Conservation (phyloP, 2,888 invertebrate species). For the Homarus gammarus region DNA sequence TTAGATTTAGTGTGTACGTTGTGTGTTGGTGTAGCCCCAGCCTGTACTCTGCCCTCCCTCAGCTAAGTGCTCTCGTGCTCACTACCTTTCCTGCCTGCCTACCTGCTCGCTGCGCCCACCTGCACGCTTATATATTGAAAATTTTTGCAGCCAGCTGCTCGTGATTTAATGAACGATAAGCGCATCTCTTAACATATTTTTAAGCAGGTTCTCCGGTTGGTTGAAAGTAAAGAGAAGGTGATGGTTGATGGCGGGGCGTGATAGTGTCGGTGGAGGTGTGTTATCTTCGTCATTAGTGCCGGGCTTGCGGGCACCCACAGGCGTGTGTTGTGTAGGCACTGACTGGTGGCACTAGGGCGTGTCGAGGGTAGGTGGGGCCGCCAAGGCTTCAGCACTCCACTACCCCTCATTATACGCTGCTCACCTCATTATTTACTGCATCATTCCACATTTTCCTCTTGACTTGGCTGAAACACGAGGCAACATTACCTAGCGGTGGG, state of each 20-base stretch:
- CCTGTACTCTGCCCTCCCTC: too few species aligned
- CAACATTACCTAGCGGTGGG: not conserved
- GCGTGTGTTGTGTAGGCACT: not conserved
- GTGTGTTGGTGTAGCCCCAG: too few species aligned
- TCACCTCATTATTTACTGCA: not conserved
- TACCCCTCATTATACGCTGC: not conserved
- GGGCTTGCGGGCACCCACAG: conserved; percentile 6
- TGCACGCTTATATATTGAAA: not conserved
- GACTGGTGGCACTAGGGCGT: conserved; percentile 11
- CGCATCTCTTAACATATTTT: not conserved
- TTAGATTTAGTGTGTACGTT: too few species aligned
- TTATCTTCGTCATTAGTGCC: conserved; percentile 47
- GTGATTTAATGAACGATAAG: not conserved
- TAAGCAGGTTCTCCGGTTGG: not conserved
- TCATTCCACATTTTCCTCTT: not conserved
- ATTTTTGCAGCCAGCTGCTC: not conserved
- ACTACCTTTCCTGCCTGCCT: too few species aligned
- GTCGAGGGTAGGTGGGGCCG: not conserved
- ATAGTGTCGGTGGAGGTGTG: conserved; percentile 38
- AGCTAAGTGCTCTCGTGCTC: too few species aligned
- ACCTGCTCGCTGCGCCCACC: not conserved
- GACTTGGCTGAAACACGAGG: not conserved
- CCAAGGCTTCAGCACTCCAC: not conserved
- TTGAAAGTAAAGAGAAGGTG: not conserved
- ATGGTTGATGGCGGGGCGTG: conserved; percentile 24